Percentiles rank a stretch among this genome's conserved stretches.
Conservation (phyloP, 1,140 invertebrate species). For the Antheraea pernyi region DNA sequence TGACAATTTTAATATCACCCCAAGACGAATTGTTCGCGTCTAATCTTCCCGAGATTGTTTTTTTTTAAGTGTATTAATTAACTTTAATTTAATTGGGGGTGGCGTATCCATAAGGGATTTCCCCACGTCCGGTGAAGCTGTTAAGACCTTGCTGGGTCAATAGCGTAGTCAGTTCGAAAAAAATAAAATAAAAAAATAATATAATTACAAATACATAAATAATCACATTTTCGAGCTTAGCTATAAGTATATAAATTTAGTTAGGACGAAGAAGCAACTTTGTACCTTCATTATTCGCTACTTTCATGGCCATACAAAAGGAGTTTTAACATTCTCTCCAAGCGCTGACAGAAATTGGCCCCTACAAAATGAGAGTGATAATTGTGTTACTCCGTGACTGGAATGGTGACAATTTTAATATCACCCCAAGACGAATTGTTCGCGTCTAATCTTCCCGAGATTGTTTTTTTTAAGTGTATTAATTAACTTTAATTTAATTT, state of each 20-base stretch:
- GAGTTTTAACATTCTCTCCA: slow-evolving; percentile 37
- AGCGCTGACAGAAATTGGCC: slow-evolving; percentile 49
- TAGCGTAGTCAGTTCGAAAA: no score
- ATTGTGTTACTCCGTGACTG: slow-evolving; percentile 43
- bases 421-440: slow-evolving; percentile 9
- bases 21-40: slow-evolving; percentile 8
- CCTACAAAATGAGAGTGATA: slow-evolving; percentile 52
- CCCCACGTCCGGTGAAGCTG: no score
- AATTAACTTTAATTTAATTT: slow-evolving; percentile 1
- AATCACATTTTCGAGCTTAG: background rate
- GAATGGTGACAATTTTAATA: slow-evolving; percentile 31
- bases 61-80: background rate
- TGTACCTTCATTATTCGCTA: slow-evolving; percentile 5
- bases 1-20: slow-evolving; percentile 23
- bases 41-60: background rate
- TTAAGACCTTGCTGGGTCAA: no score
- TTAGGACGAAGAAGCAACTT: no score
- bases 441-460: background rate
- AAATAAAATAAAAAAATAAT: no score
- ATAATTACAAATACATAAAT: background rate
- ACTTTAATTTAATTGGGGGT: background rate
- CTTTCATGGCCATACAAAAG: slow-evolving; percentile 23
- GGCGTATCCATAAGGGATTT: no score
- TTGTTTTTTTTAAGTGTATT: background rate
- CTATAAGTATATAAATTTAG: no score